Base-by-base conservation (phyloP, 2,797 vertebrate genomes). In the Anguilla marmorata region DNA sequence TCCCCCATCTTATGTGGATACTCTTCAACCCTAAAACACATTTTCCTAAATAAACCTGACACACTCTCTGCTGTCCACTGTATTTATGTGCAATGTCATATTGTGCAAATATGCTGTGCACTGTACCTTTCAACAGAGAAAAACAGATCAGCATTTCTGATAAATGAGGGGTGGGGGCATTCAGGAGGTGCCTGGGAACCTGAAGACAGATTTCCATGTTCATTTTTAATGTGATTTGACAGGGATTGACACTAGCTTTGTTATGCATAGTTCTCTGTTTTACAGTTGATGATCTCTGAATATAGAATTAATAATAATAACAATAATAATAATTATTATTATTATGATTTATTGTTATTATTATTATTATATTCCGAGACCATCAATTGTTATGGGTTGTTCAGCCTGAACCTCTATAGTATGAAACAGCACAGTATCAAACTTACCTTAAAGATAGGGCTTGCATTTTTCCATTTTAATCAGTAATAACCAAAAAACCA, bases 21-120 rank as follows among this genome's bases (percentile, higher is more conserved):
- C 94, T 94, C 92, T 92, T 95, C 60, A 45, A 89, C 84, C 89
- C 89, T 92, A 92, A 94, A 92, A 90, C 92, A 91, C 91, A 90
- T 88, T 85, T 88, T 89, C 87, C 69, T 87, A 89, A 90, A 88
- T 76, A 37, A 79, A 41, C 14, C 37, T 45, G 33, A 45, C 45
- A 5, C 33, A 79, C 14, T 6, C 3, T 41, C 12, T 16, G 74
- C 74, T 79, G 6, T 79, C 74, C 14, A 79, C 24, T 50, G 45
- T 8, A n/a, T 82, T 82, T 82, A 48, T 50, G 19, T 45, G 6
- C 21, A 82, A 24, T 24, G 9, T 45, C 24, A 6, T 82, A 50
- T 2, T 82, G 79, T 82, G 79, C 41, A 82, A 48, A 48, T 24
- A 21, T 48, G 41, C 27, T 11, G 24, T 12, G 45, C 24, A n/a